phyloP scores from a whole-genome alignment of 2,797 vertebrate species.

The Euthynnus affinis region DNA sequence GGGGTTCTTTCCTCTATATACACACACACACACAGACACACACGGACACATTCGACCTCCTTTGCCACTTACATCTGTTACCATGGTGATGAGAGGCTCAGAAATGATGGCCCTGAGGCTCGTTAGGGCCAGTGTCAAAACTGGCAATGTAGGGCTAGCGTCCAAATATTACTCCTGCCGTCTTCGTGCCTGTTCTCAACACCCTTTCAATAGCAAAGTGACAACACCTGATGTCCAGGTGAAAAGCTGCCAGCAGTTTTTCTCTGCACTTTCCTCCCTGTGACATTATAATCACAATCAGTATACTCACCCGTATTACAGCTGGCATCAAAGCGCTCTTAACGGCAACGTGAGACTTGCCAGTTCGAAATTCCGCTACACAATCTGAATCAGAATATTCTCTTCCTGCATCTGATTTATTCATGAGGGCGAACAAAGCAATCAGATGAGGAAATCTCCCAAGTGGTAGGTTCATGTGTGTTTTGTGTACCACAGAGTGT shows the following conservation, averaged over 20 bases:
- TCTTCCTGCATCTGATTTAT: constrained; percentile 77
- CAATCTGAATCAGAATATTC: constrained; percentile 66
- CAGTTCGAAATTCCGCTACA: constrained; percentile 60
- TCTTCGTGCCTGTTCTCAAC: constrained; percentile 20
- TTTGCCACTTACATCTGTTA: constrained; percentile 66
- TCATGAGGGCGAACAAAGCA: constrained; percentile 79
- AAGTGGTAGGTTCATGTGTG: constrained; percentile 70
- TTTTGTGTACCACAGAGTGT: constrained; percentile 64
- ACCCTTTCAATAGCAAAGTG: constrained; percentile 3
- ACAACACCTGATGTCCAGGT: constrained; percentile 40
- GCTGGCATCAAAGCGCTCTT: constrained; percentile 64
- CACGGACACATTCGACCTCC: constrained; percentile 37
- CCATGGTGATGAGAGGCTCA: constrained; percentile 67
- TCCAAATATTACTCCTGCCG: constrained; percentile 41
- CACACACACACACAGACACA: constrained; percentile 34
- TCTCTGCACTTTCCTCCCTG: constrained; percentile 3
- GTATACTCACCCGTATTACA: constrained; percentile 44
- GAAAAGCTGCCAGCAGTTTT: constrained; percentile 21
- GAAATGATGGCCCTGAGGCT: constrained; percentile 68
- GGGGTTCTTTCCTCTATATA: constrained; percentile 13
- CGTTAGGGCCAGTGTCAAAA: constrained; percentile 73
- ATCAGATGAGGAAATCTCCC: constrained; percentile 77
- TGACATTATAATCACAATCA: constrained; percentile 51
- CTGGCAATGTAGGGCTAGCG: constrained; percentile 29
- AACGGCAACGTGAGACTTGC: constrained; percentile 49